Conservation (phyloP, 2,888 invertebrate species). For the Copidosoma aretas region DNA sequence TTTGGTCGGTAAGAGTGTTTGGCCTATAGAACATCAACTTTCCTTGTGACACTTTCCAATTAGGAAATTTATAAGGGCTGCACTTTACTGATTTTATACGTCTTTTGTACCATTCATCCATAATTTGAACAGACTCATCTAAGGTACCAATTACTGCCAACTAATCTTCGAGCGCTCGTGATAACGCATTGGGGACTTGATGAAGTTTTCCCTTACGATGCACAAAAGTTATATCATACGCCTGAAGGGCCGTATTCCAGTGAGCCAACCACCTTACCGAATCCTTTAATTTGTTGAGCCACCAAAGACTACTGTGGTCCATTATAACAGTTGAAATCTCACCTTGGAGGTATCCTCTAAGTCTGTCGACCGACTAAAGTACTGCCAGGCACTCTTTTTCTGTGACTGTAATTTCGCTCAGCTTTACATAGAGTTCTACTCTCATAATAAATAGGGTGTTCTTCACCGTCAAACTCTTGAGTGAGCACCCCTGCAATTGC, state of each 20-base stretch:
- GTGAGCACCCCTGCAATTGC: no score
- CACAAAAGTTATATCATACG: not conserved
- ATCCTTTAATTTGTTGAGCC: not conserved
- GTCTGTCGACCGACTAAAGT: not conserved
- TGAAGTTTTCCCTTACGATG: constrained; percentile 3
- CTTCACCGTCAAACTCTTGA: no score
- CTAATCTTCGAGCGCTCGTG: not conserved
- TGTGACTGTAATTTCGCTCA: no score
- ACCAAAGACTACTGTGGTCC: not conserved
- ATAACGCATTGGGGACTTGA: not conserved
- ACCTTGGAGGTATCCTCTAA: not conserved
- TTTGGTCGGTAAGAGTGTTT: constrained; percentile 7
- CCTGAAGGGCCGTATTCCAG: not conserved
- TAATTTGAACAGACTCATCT: no score
- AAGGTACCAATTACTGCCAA: not conserved
- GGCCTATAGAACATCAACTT: constrained; percentile 25
- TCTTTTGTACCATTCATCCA: no score
- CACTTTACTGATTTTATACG: no score
- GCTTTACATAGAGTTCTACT: no score
- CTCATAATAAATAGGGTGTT: no score
- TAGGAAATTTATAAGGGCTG: no score
- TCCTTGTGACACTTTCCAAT: not conserved
- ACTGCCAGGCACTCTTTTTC: no score
- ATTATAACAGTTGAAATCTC: not conserved
- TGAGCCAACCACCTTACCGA: not conserved